phyloP scores from a whole-genome alignment of 2,113 vertebrate genomes.

The Leucosticte australis region DNA sequence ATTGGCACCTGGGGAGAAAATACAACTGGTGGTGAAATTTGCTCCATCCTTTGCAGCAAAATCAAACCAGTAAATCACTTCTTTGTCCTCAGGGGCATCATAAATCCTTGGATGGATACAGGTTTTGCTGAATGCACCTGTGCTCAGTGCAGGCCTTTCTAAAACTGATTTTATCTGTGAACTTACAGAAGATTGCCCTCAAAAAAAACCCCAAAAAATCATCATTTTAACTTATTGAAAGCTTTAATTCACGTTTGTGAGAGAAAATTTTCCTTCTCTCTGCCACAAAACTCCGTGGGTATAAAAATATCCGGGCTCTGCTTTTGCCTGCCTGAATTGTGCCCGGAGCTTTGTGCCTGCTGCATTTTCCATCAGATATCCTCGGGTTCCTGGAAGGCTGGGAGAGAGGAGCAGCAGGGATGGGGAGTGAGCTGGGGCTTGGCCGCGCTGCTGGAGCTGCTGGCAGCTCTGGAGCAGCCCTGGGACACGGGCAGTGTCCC shows the following conservation, averaged over 20 bases:
- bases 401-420: background rate
- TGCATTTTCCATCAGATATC: background rate
- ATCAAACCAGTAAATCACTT: background rate
- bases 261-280: background rate
- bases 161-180: background rate
- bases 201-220: background rate
- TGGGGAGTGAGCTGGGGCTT: background rate
- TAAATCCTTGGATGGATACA: background rate
- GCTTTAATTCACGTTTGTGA: background rate
- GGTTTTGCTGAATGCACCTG: background rate
- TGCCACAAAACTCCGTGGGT: background rate
- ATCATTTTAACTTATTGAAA: background rate
- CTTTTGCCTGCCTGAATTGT: background rate
- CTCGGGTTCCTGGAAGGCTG: background rate
- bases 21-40: background rate
- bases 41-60: background rate
- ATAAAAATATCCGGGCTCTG: background rate
- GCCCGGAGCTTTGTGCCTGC: background rate
- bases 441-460: background rate
- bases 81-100: fast-evolving
- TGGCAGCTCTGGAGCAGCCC: background rate
- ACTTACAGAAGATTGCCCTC: background rate
- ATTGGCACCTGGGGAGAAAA: background rate
- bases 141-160: background rate
- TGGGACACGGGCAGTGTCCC: background rate